phyloP scores from a whole-genome alignment of 2,888 invertebrate genomes.

The Brachyptera risi region DNA sequence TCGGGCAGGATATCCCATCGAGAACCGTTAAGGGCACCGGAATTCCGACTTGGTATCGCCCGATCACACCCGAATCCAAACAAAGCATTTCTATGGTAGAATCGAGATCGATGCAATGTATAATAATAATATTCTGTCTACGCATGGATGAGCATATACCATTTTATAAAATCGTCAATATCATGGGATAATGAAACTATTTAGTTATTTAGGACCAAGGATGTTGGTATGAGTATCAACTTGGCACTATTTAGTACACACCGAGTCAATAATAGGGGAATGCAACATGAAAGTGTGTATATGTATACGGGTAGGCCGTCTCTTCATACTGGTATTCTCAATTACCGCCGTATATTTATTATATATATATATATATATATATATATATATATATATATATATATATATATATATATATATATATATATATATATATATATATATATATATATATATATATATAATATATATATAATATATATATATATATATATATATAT shows the following conservation, averaged over 20 bases:
- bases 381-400: too few species aligned
- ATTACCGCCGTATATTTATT: too few species aligned
- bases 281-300: too few species aligned
- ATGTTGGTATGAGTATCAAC: not conserved
- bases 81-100: not conserved
- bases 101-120: not conserved
- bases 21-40: not conserved
- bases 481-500: too few species aligned
- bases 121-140: conserved; percentile 9
- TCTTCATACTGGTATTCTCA: too few species aligned
- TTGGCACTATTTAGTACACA: not conserved
- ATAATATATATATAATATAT: too few species aligned
- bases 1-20: not conserved
- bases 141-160: not conserved
- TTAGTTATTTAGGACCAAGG: not conserved
- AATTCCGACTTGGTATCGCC: not conserved
- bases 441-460: too few species aligned
- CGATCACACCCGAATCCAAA: not conserved
- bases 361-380: too few species aligned
- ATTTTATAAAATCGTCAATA: not conserved
- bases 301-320: too few species aligned
- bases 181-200: not conserved
- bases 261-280: not conserved
- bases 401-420: too few species aligned
- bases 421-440: too few species aligned